Conservation (phyloP, 2,113 vertebrate genomes). For the Aptenodytes forsteri region DNA sequence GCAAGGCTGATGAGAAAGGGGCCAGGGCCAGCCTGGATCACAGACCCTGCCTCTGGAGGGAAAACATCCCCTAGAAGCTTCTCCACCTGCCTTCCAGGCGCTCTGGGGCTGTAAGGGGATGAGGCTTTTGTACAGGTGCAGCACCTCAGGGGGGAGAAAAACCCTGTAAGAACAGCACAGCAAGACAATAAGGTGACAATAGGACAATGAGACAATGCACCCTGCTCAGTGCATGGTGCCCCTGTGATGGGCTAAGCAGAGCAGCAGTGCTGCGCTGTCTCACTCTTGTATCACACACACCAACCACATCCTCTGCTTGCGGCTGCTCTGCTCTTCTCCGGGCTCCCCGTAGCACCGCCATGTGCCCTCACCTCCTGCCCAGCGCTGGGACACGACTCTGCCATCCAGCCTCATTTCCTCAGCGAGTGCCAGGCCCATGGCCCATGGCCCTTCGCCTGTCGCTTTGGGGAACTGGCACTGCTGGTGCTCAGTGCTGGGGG, state of each 20-base stretch:
- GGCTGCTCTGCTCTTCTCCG: neutral
- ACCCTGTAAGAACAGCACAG: neutral
- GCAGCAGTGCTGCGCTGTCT: neutral
- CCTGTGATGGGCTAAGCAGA: accelerated
- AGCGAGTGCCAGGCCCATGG: accelerated
- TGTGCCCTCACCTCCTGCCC: neutral
- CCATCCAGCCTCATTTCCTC: neutral
- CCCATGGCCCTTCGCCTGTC: accelerated
- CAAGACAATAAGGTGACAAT: neutral
- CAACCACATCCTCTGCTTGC: constrained; percentile 19
- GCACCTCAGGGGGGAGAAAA: neutral
- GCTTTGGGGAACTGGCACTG: accelerated
- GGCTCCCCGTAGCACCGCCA: accelerated
- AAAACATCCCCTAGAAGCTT: neutral
- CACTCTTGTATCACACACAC: accelerated
- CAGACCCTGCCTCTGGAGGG: neutral
- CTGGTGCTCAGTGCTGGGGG: accelerated
- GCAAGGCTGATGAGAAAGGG: neutral
- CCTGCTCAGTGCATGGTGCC: accelerated
- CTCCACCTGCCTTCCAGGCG: neutral
- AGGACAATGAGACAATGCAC: neutral
- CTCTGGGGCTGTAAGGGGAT: neutral
- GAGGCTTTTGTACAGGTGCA: accelerated
- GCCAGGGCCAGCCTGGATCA: neutral
- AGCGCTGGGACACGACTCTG: accelerated